These are phyloP conservation scores for Gasterosteus aculeatus DNA, from an alignment of 2,113 vertebrate species.

Conservation along the genomic window DNA sequence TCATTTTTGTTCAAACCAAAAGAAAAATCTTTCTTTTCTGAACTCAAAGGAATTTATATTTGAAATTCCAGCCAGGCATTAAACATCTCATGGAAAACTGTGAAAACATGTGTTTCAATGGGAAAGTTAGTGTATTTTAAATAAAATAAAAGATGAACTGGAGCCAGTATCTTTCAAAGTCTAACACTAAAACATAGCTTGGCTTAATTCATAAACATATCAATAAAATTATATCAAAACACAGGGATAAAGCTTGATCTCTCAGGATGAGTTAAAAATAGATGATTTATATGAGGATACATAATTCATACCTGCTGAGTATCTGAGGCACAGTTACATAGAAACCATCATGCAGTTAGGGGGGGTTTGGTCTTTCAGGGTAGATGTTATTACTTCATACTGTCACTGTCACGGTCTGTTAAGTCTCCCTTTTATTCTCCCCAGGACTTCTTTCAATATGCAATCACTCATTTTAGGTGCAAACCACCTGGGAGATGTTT, in stretches of 20 bases:
- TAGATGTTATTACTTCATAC: conserved; percentile 61
- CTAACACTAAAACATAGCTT: conserved; percentile 29
- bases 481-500: conserved; percentile 42
- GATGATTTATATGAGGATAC: conserved; percentile 63
- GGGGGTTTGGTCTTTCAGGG: conserved; percentile 47
- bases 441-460: conserved; percentile 50
- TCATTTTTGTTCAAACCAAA: background rate
- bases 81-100: conserved; percentile 22
- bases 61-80: conserved; percentile 18
- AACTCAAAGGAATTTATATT: background rate
- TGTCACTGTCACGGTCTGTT: conserved; percentile 64
- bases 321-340: conserved; percentile 42
- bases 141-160: background rate
- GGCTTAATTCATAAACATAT: conserved; percentile 10
- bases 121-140: background rate
- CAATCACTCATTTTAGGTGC: conserved; percentile 55
- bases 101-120: background rate
- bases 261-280: conserved; percentile 37
- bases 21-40: background rate
- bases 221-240: conserved; percentile 27
- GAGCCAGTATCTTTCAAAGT: conserved; percentile 18
- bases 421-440: conserved; percentile 51
- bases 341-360: conserved; percentile 46
- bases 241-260: conserved; percentile 29
- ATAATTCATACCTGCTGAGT: conserved; percentile 63